Conservation (phyloP, 1,140 invertebrate species). For the Monomorium pharaonis region DNA sequence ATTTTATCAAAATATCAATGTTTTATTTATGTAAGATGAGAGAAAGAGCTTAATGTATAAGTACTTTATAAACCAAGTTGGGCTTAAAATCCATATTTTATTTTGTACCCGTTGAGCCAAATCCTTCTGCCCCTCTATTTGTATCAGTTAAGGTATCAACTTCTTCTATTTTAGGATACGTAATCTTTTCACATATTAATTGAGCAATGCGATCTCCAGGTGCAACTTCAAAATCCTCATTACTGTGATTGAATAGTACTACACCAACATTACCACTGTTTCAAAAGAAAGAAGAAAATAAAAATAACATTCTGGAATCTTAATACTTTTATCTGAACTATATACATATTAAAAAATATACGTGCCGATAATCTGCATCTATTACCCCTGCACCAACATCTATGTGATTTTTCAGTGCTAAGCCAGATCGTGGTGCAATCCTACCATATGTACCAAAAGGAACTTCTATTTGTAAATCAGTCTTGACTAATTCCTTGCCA, state of each 20-base stretch:
- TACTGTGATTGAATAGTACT: slow-evolving; percentile 96
- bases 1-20: slow-evolving; percentile 51
- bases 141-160: slow-evolving; percentile 90
- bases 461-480: slow-evolving; percentile 95
- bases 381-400: slow-evolving; percentile 94
- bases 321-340: neutral
- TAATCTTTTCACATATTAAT: slow-evolving; percentile 97
- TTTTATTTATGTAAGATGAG: neutral
- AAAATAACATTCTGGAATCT: neutral
- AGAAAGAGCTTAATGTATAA: slow-evolving; percentile 25
- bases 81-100: slow-evolving; percentile 67
- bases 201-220: slow-evolving; percentile 98
- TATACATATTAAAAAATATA: slow-evolving; percentile 16
- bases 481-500: slow-evolving; percentile 95
- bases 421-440: slow-evolving; percentile 97
- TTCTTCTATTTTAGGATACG: slow-evolving; percentile 93
- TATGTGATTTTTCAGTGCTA: slow-evolving; percentile 97
- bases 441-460: slow-evolving; percentile 97
- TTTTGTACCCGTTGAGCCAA: slow-evolving; percentile 94
- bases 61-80: neutral
- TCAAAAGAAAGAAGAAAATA: slow-evolving; percentile 47
- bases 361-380: slow-evolving; percentile 85
- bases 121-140: slow-evolving; percentile 91
- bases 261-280: slow-evolving; percentile 98
- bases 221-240: slow-evolving; percentile 91